phyloP scores from a whole-genome alignment of 2,888 invertebrate genomes.

The Drosophila hamatofila region DNA sequence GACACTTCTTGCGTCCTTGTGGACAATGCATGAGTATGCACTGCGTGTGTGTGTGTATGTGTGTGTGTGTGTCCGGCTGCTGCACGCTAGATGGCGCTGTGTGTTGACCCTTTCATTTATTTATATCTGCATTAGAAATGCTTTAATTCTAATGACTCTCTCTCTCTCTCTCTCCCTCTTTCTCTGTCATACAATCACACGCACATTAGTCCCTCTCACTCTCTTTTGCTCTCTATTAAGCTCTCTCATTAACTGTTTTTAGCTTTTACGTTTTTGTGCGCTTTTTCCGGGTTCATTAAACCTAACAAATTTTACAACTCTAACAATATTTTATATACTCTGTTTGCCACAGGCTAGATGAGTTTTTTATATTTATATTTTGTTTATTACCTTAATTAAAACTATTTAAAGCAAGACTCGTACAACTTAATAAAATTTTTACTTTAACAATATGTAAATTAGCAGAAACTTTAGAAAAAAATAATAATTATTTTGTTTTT shows the following conservation, averaged over 20 bases:
- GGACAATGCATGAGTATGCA: background rate
- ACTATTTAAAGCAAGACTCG: too few relatives aligned
- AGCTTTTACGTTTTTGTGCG: conserved; percentile 7
- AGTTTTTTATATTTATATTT: background rate
- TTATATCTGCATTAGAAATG: background rate
- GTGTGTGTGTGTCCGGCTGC: background rate
- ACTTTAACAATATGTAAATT: too few relatives aligned
- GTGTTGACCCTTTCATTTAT: background rate
- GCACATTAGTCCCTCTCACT: background rate
- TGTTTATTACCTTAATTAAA: too few relatives aligned
- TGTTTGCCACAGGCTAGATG: background rate
- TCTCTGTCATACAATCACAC: background rate
- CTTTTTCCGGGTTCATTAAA: conserved; percentile 19
- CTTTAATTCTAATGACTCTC: background rate
- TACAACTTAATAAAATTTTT: too few relatives aligned
- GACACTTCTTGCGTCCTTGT: conserved; percentile 32
- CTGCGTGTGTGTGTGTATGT: background rate
- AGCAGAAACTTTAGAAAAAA: too few relatives aligned
- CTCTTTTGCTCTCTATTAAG: background rate
- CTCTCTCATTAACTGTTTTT: conserved; percentile 10
- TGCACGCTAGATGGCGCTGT: conserved; percentile 46
- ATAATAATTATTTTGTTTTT: too few relatives aligned
- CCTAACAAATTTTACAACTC: background rate
- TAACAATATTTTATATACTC: conserved; percentile 5
- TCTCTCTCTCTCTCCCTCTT: background rate